Conservation (phyloP, 2,797 vertebrate species). For the Acropternis orthonyx region DNA sequence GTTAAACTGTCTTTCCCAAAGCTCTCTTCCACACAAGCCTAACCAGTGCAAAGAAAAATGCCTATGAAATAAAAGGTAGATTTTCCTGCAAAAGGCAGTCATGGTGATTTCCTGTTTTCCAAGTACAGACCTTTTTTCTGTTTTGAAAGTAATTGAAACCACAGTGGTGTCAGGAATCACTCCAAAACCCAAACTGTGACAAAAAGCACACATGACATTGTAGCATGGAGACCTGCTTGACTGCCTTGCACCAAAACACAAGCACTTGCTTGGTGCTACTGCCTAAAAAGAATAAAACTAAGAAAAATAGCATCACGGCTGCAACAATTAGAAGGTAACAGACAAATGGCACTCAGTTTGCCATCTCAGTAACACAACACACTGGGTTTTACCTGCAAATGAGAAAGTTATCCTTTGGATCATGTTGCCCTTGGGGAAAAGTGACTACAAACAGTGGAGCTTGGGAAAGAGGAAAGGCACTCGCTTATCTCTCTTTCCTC, state of each 20-base stretch:
- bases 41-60: not conserved
- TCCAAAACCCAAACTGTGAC: not conserved
- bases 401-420: not conserved
- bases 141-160: not conserved
- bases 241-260: not conserved
- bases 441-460: accelerated
- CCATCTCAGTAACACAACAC: not conserved
- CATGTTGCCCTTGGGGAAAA: not conserved
- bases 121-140: not conserved
- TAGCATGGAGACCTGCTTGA: not conserved
- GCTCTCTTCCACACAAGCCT: not conserved
- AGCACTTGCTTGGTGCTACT: accelerated
- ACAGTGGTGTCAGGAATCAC: not conserved
- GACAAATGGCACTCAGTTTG: not conserved
- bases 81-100: not conserved
- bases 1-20: not conserved
- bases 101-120: not conserved
- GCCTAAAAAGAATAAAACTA: not conserved
- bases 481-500: not conserved
- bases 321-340: not conserved
- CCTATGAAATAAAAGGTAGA: not conserved
- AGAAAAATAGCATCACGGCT: not conserved
- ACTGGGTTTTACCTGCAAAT: not conserved
- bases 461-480: not conserved
- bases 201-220: not conserved